Conservation (phyloP, 1,140 invertebrate species). For the Leptonema lineaticorne region DNA sequence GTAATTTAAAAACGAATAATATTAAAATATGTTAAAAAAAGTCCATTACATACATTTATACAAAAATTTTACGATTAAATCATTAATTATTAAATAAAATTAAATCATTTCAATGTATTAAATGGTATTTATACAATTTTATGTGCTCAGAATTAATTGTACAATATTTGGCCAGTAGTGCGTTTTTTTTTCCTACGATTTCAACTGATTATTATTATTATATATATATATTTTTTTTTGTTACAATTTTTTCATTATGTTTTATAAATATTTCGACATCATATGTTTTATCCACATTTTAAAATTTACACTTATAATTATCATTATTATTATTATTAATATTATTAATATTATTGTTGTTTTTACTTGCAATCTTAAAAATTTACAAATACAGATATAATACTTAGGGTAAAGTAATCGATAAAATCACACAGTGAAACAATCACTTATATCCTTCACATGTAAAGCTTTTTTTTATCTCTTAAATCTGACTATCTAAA, state of each 20-base stretch:
- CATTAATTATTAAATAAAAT: no score
- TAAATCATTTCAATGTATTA: no score
- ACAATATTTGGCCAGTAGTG: no score
- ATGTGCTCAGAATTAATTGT: no score
- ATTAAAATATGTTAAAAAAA: no score
- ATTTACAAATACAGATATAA: conserved; percentile 30
- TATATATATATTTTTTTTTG: not conserved
- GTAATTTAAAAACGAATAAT: no score
- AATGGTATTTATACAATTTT: no score
- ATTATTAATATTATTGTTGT: not conserved
- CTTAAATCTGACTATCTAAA: conserved; percentile 37
- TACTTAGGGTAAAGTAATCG: conserved; percentile 38
- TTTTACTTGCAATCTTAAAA: not conserved
- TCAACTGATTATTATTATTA: no score
- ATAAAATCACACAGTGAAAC: conserved; percentile 41
- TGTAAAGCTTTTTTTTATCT: conserved; percentile 38
- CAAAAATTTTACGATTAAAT: not conserved
- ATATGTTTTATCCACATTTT: not conserved
- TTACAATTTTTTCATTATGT: not conserved
- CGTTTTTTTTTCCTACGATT: no score
- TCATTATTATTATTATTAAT: not conserved
- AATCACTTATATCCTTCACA: conserved; percentile 38
- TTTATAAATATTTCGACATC: not conserved
- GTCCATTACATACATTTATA: not conserved
- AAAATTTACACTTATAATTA: not conserved